Percentiles rank a stretch among this genome's conserved stretches.
phyloP scores from a whole-genome alignment of 1,140 invertebrate species.

The Tetramorium parvispinum region DNA sequence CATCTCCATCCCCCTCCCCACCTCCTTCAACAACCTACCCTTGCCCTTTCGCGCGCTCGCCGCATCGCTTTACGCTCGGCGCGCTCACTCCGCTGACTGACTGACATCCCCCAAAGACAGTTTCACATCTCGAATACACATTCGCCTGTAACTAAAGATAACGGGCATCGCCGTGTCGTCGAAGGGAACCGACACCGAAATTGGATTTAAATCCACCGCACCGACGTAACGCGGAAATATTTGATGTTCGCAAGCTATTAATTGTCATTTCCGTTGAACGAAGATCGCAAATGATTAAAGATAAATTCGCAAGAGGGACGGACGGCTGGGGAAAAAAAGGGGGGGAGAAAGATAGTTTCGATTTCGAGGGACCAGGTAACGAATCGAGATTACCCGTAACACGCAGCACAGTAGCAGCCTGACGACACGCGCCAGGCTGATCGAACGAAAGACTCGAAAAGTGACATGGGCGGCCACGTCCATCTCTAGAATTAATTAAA shows the following conservation, averaged over 20 bases:
- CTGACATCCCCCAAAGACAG: constrained; percentile 85
- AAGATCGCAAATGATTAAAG: neutral
- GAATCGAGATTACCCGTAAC: constrained; percentile 34
- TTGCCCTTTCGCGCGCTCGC: constrained; percentile 69
- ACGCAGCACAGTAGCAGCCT: constrained; percentile 66
- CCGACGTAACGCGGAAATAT: constrained; percentile 62
- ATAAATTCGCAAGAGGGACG: neutral
- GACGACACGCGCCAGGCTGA: constrained; percentile 67
- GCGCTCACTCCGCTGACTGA: constrained; percentile 79
- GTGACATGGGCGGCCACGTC: constrained; percentile 71
- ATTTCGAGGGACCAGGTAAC: constrained; percentile 51
- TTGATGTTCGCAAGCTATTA: constrained; percentile 61
- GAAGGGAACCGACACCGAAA: constrained; percentile 66
- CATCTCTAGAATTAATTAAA: constrained; percentile 75
- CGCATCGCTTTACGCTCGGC: constrained; percentile 79
- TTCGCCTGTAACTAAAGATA: constrained; percentile 83
- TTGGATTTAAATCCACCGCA: constrained; percentile 64
- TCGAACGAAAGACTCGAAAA: constrained; percentile 60
- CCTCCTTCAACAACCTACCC: constrained; percentile 57
- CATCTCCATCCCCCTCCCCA: constrained; percentile 76
- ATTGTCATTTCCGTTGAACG: constrained; percentile 57
- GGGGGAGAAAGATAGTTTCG: neutral
- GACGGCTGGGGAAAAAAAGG: neutral
- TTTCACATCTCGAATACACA: constrained; percentile 82
- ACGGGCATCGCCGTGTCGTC: constrained; percentile 82